These are phyloP conservation scores for Temnothorax unifasciatus DNA, from an alignment of 2,888 invertebrate species.

Conservation along the genomic window DNA sequence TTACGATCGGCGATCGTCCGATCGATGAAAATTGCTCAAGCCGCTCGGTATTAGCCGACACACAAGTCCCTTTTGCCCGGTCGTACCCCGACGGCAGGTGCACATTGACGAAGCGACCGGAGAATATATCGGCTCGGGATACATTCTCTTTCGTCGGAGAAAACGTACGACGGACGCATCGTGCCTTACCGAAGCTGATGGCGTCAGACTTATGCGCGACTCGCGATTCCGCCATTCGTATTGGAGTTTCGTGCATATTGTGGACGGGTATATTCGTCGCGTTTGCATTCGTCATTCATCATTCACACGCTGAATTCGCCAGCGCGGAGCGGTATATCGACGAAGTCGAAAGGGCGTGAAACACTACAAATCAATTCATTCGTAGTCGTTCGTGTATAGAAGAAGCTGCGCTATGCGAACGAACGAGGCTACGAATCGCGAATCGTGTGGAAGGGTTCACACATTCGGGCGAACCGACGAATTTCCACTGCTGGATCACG, in stretches of 20 bases:
- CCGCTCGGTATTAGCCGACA: conserved; percentile 66
- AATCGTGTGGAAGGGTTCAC: neutral
- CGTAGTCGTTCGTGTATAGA: neutral
- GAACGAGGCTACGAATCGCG: neutral
- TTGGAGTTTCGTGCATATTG: neutral
- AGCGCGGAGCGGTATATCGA: neutral
- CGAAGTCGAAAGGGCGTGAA: neutral
- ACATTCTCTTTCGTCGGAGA: conserved; percentile 49
- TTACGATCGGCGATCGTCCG: conserved; percentile 73
- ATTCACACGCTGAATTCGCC: neutral
- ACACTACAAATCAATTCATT: neutral
- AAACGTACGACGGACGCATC: conserved; percentile 52
- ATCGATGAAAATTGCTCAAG: conserved; percentile 79
- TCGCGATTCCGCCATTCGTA: conserved; percentile 16
- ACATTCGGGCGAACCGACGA: neutral
- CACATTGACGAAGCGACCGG: conserved; percentile 61
- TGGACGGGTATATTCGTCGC: neutral
- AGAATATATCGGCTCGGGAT: conserved; percentile 63
- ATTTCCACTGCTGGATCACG: neutral
- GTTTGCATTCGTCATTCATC: conserved; percentile 10
- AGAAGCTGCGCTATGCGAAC: neutral
- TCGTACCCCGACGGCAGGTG: conserved; percentile 62
- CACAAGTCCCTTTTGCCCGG: conserved; percentile 57
- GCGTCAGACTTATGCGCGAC: conserved; percentile 19
- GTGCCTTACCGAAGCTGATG: conserved; percentile 63